A percentile compares a stretch with the other conserved stretches of the same genome.
phyloP scores from a whole-genome alignment of 2,888 invertebrate genomes.

The Sycophila texana region DNA sequence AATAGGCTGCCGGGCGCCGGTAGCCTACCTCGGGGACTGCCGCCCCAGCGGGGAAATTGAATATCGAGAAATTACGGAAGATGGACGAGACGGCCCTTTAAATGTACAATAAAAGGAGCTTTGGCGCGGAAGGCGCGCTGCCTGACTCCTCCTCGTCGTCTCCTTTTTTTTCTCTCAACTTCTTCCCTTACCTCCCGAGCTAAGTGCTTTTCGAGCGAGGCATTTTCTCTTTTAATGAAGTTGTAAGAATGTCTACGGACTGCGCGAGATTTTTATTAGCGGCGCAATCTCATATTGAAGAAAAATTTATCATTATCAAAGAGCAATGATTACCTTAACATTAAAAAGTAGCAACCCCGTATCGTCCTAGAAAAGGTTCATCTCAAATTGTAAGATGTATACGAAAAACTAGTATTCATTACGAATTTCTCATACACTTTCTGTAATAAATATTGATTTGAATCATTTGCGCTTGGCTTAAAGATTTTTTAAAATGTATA shows the following conservation, averaged over 20 bases:
- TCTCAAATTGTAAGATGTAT: too few relatives aligned
- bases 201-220: conserved; percentile 42
- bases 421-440: too few relatives aligned
- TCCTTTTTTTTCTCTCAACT: conserved; percentile 17
- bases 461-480: too few relatives aligned
- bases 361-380: too few relatives aligned
- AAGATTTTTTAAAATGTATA: too few relatives aligned
- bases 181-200: background rate
- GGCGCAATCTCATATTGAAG: conserved; percentile 36
- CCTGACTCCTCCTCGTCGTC: background rate
- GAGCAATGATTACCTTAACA: too few relatives aligned
- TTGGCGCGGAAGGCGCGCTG: conserved; percentile 21
- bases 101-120: conserved; percentile 49
- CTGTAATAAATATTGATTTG: too few relatives aligned
- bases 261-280: conserved; percentile 38
- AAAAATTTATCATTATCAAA: conserved; percentile 60
- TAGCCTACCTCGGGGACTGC: conserved; percentile 7
- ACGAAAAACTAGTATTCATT: too few relatives aligned
- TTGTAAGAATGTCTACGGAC: conserved; percentile 35
- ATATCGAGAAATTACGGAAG: conserved; percentile 52
- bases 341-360: too few relatives aligned
- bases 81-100: conserved; percentile 48
- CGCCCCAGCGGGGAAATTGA: conserved; percentile 43
- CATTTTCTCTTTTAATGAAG: conserved; percentile 48
- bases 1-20: conserved; percentile 26